These are phyloP conservation scores for Caenorhabditis elegans DNA, from an alignment of 1,140 invertebrate species.

Conservation along the genomic window WBcel235 BX284605.5:2485501-2486000, in stretches of 20 bases:
- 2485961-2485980: conserved; percentile 77
- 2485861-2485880: neutral
- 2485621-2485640: no score
- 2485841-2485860: neutral
- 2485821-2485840: neutral
- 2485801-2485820: neutral
- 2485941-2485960: conserved; percentile 41
- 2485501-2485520: no score
- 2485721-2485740: neutral
- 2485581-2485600: no score
- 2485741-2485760: neutral
- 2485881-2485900: conserved; percentile 27
- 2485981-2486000: conserved; percentile 87
- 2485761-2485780: neutral
- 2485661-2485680: neutral
- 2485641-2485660: neutral
- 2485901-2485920: conserved; percentile 59
- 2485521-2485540: no score
- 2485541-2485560: no score
- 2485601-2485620: no score
- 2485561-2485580: no score
- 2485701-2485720: neutral
- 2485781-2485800: conserved; percentile 8
- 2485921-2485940: conserved; percentile 46
- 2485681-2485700: neutral